Evolutionary conservation across 1,140 invertebrate genomes (phyloP), one percentile per base, ranked within the genome.

Genomic region (Heliothis subflexa): DNA sequence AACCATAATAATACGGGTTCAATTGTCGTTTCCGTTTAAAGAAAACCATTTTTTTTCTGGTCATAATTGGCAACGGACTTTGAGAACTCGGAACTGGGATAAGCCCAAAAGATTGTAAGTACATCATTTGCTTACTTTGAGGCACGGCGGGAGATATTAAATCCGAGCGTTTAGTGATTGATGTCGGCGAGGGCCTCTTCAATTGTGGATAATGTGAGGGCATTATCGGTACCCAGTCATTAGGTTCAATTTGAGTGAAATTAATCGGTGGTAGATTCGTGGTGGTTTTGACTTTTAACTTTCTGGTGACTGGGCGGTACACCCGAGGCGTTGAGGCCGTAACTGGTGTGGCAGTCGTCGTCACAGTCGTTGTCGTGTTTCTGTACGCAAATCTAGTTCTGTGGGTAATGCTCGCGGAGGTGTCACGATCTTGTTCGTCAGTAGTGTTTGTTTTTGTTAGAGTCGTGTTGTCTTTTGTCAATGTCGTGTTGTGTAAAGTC

Each of bases 151-250:
- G 66, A 16, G 78, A 52, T 68, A 81, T 84, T 55, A 84, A 28
- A 72, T 89, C 90, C 47, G 92, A 90, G 79, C 91, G 83, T 83
- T 84, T 92, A 40, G 61, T 87, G 33, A 88, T 91, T 52, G 82
- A 77, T 1, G 81, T 88, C 66, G 87, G 84, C 16, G 68, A 25
- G 9, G 83, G 66, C 74, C 68, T 84, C 82, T 82, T 83, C 47
- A 82, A 28, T 74, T 84, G 86, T 28, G 82, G 78, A 78, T 88
- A 91, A 75, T 90, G 89, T 11, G 89, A 85, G 3, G 91, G 90
- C 75, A 91, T 33, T 55, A 94, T 91, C 12, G 92, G 92, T 10
- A 93, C 83, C 92, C 92, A 94, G 59, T 92, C 91, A 59, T 91
- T 94, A 33, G 80, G 76, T 81, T 85, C 78, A 49, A 87, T 79